These are phyloP conservation scores for Zosterops japonicus DNA, from an alignment of 2,113 vertebrate genomes.

Conservation along the genomic window DNA sequence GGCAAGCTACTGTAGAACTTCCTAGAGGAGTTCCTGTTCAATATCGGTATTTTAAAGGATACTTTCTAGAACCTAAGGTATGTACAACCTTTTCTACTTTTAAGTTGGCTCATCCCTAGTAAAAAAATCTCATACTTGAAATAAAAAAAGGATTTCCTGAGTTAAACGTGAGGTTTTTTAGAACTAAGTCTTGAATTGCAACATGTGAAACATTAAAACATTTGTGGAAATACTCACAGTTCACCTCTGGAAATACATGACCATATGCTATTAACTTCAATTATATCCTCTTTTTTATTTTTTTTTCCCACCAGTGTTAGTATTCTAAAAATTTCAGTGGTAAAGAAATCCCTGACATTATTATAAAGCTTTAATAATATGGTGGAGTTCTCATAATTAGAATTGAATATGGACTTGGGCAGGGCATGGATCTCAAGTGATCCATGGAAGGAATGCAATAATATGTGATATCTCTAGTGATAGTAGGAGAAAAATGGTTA, in stretches of 20 bases:
- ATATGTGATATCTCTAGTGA: background rate
- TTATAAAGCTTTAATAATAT: background rate
- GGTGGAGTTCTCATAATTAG: background rate
- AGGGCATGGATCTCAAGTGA: background rate
- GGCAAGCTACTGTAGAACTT: constrained; percentile 81
- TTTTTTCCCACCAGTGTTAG: background rate
- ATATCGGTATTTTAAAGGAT: constrained; percentile 94
- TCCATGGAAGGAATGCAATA: background rate
- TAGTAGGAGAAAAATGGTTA: background rate
- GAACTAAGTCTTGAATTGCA: background rate
- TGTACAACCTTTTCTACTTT: background rate
- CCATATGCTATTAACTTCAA: background rate
- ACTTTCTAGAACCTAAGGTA: constrained; percentile 89
- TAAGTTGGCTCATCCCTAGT: background rate
- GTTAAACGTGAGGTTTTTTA: background rate
- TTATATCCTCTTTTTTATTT: background rate
- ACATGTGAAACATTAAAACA: background rate
- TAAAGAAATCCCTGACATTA: background rate
- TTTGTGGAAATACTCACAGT: background rate
- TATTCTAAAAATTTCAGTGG: background rate
- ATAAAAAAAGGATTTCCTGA: background rate
- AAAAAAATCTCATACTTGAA: background rate
- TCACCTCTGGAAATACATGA: background rate
- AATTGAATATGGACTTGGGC: background rate
- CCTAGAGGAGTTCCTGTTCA: constrained; percentile 74